Evolutionary conservation across 2,797 vertebrate genomes (phyloP).

Genomic region (Champsocephalus gunnari): DNA sequence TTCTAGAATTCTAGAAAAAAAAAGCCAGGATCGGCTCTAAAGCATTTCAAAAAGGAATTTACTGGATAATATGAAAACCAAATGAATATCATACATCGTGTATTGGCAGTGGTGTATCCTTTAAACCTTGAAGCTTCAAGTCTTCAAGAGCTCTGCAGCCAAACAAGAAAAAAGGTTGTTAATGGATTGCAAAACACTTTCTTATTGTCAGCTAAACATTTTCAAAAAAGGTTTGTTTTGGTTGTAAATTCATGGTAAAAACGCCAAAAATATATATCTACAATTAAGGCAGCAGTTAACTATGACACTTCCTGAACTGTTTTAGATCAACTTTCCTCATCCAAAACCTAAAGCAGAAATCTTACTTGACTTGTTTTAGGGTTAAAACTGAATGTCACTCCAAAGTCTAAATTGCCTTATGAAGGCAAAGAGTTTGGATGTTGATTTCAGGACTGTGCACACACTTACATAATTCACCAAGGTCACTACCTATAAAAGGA

Average conservation of each 20-base stretch:
- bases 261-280: neutral
- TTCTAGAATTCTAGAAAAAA: constrained; percentile 1
- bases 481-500: constrained; percentile 85
- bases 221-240: constrained; percentile 8
- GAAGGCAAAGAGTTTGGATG: constrained; percentile 68
- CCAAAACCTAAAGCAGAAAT: constrained; percentile 10
- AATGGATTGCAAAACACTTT: neutral
- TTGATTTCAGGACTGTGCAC: constrained; percentile 66
- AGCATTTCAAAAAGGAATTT: constrained; percentile 22
- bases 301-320: too few species aligned
- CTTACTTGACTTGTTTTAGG: neutral
- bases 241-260: neutral
- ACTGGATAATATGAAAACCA: constrained; percentile 21
- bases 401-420: constrained; percentile 66
- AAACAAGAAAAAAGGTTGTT: constrained; percentile 12
- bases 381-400: constrained; percentile 32
- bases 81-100: constrained; percentile 33
- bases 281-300: neutral
- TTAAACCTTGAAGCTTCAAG: neutral
- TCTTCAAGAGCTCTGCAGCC: neutral
- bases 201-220: neutral
- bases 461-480: constrained; percentile 74
- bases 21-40: constrained; percentile 20
- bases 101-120: constrained; percentile 19
- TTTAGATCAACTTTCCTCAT: neutral